Conservation (phyloP, 2,113 vertebrate genomes). For the Oryzias melastigma region DNA sequence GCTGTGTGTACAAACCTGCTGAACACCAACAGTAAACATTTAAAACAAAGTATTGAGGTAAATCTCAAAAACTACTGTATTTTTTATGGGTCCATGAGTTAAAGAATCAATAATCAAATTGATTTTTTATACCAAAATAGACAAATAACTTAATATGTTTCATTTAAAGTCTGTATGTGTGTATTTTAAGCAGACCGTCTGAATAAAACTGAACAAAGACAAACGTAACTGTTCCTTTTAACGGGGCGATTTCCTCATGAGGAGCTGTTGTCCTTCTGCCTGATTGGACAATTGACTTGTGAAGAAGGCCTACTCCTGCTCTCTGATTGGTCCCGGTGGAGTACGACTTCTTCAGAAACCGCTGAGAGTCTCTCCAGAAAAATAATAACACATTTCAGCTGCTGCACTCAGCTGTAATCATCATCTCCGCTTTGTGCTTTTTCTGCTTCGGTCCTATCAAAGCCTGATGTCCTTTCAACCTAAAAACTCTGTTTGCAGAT, state of each 20-base stretch:
- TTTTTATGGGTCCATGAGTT: no score
- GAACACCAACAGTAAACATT: no score
- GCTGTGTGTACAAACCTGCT: no score
- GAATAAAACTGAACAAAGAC: neutral
- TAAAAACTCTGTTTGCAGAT: neutral
- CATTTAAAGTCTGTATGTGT: neutral
- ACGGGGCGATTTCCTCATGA: slow-evolving; percentile 52
- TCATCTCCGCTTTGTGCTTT: neutral
- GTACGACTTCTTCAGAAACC: slow-evolving; percentile 29
- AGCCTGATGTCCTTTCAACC: neutral
- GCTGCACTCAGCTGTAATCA: slow-evolving; percentile 33
- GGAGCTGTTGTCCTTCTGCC: slow-evolving; percentile 50
- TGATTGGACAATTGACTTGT: slow-evolving; percentile 56
- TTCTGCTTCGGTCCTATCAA: neutral
- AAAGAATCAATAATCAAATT: no score
- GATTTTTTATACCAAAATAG: no score
- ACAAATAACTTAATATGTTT: no score
- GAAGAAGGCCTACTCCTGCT: slow-evolving; percentile 21
- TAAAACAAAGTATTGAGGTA: no score
- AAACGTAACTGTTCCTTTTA: slow-evolving; percentile 6
- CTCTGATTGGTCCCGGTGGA: slow-evolving; percentile 36
- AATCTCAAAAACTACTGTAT: no score
- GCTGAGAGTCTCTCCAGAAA: slow-evolving; percentile 35
- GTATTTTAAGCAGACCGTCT: neutral
- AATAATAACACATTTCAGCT: slow-evolving; percentile 35